Percentiles rank a stretch among this genome's conserved stretches.
Conservation (phyloP, 2,113 vertebrate species). For the Ahaetulla prasina region DNA sequence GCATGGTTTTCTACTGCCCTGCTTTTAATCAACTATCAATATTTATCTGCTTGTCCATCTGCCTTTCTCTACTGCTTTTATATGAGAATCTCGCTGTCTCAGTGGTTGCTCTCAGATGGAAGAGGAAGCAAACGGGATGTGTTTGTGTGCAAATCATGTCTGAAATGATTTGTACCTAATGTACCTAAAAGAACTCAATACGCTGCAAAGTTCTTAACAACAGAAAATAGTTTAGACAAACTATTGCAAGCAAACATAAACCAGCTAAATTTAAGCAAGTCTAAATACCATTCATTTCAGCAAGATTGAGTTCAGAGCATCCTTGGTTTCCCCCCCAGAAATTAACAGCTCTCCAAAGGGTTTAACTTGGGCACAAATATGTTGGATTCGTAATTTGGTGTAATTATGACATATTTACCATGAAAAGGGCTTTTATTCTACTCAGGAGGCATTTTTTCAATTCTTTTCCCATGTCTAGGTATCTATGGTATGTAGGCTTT, state of each 20-base stretch:
- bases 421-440: background rate
- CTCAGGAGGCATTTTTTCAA: background rate
- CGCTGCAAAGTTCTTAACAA: background rate
- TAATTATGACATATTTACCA: constrained; percentile 10
- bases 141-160: background rate
- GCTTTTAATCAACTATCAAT: background rate
- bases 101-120: background rate
- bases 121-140: background rate
- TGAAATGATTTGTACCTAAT: too few relatives aligned
- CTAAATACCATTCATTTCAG: background rate
- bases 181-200: too few relatives aligned
- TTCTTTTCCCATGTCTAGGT: background rate
- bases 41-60: background rate
- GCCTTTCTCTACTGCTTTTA: background rate
- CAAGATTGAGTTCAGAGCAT: background rate
- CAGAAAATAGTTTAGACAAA: background rate
- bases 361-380: background rate
- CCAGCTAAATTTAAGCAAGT: background rate
- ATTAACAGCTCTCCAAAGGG: background rate
- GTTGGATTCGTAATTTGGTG: background rate
- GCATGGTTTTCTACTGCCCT: background rate
- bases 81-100: background rate
- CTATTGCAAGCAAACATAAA: background rate
- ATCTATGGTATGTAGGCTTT: background rate
- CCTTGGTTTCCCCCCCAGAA: background rate